These are phyloP conservation scores for Silurus lanzhouensis DNA, from an alignment of 2,797 vertebrate species.

Conservation along the genomic window DNA sequence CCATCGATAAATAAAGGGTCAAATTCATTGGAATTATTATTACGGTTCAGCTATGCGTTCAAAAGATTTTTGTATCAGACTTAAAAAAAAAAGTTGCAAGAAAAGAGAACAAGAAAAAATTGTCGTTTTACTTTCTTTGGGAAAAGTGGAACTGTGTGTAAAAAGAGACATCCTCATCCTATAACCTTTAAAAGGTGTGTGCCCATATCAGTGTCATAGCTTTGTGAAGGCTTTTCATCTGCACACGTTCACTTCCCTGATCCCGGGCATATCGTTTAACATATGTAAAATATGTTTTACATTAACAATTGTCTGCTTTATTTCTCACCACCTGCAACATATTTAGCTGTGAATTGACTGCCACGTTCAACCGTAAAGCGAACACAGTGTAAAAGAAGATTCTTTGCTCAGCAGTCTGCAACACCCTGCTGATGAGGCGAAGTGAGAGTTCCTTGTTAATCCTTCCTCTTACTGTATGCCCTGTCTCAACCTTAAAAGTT, in stretches of 20 bases:
- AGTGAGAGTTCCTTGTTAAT: slow-evolving; percentile 38
- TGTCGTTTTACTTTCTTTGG: slow-evolving; percentile 29
- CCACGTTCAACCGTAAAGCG: not conserved
- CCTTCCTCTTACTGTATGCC: slow-evolving; percentile 18
- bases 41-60: not conserved
- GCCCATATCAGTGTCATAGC: not conserved
- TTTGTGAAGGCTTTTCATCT: slow-evolving; percentile 19
- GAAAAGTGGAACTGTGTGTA: slow-evolving; percentile 46
- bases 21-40: not conserved
- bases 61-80: not conserved
- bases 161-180: slow-evolving; percentile 46
- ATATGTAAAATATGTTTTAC: slow-evolving; percentile 16
- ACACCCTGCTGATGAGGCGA: slow-evolving; percentile 2
- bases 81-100: not conserved
- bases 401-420: slow-evolving; percentile 26
- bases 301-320: not conserved
- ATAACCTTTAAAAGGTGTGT: slow-evolving; percentile 10
- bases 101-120: not conserved
- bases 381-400: not conserved
- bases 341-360: not conserved
- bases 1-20: not conserved
- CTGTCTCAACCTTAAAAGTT: not conserved
- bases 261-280: not conserved
- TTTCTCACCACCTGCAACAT: not conserved
- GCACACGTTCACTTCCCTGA: slow-evolving; percentile 27